Evolutionary conservation across 30 jellyfish, hydroid and myxozoan genomes (phyloP).

Genomic region (Pseudorhiza aurosa): DNA sequence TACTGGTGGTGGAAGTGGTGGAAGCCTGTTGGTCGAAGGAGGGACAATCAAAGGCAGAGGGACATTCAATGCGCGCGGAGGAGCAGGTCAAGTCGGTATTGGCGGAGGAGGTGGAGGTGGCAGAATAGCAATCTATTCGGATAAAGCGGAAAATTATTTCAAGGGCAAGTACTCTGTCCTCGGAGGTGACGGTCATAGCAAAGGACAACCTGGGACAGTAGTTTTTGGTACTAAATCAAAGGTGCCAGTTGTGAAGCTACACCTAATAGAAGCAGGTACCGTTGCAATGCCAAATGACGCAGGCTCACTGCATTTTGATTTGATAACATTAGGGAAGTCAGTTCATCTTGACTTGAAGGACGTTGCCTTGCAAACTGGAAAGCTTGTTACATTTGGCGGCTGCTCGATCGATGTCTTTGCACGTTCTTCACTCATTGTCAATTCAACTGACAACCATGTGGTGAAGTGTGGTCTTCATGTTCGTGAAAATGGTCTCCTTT

Average conservation of each 20-base stretch:
- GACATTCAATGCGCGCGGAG: constrained; percentile 34
- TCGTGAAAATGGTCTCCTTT: constrained; percentile 4
- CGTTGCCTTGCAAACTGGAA: constrained; percentile 3
- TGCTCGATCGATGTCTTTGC: constrained; percentile 23
- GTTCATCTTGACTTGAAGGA: constrained; percentile 5
- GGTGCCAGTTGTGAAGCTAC: constrained; percentile 2
- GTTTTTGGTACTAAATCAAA: constrained; percentile 24
- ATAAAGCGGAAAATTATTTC: background rate
- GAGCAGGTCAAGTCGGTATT: constrained; percentile 30
- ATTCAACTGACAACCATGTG: constrained; percentile 14
- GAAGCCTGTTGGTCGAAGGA: constrained; percentile 43
- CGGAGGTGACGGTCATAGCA: constrained; percentile 44
- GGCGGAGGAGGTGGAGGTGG: constrained; percentile 81
- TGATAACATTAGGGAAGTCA: constrained; percentile 14
- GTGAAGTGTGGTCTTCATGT: constrained; percentile 22
- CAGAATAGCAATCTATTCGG: constrained; percentile 35
- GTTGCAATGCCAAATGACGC: background rate
- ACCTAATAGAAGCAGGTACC: constrained; percentile 40
- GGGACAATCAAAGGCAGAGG: constrained; percentile 52
- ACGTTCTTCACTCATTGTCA: constrained; percentile 13
- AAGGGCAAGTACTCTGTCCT: constrained; percentile 49
- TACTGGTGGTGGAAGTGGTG: constrained; percentile 76
- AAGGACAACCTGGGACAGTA: constrained; percentile 66
- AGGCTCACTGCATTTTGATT: constrained; percentile 8
- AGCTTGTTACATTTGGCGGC: constrained; percentile 16